Percentiles rank a stretch among this genome's conserved stretches.
Conservation (phyloP, 2,797 vertebrate species). For the Carcharodon carcharias region DNA sequence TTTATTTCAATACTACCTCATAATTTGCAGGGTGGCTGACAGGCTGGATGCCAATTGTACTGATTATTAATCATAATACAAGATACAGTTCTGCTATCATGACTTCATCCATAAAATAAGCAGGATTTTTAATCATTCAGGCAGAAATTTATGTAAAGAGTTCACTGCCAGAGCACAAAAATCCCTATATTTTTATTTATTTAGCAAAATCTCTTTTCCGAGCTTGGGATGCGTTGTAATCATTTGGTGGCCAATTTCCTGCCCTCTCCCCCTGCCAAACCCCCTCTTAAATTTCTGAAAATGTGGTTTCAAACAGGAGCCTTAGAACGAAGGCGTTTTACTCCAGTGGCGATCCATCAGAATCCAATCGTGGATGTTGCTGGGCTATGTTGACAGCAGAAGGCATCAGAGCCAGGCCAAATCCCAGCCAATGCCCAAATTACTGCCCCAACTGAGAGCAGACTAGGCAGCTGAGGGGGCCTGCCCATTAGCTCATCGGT, state of each 20-base stretch:
- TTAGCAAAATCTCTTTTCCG: neutral
- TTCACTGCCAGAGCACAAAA: neutral
- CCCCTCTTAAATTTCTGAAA: too few relatives aligned
- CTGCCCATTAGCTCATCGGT: too few relatives aligned
- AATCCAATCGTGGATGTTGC: neutral
- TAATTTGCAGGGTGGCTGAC: constrained; percentile 20
- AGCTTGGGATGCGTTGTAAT: neutral
- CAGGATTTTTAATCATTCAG: constrained; percentile 21
- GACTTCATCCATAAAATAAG: constrained; percentile 3
- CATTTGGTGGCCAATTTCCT: neutral
- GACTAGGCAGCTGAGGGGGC: neutral
- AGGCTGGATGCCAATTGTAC: constrained; percentile 12
- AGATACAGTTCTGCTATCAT: constrained; percentile 20
- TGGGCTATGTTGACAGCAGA: neutral
- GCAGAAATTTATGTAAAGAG: constrained; percentile 16
- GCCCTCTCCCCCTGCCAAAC: too few relatives aligned
- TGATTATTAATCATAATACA: constrained; percentile 37
- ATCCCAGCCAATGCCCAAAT: neutral
- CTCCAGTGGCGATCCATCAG: neutral
- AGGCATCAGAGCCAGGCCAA: neutral
- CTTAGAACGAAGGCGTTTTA: neutral
- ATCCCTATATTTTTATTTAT: neutral
- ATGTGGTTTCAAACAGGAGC: neutral
- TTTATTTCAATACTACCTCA: constrained; percentile 33
- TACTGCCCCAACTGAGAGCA: neutral